Percentiles rank a stretch among this genome's conserved stretches.
Evolutionary conservation across 2,888 invertebrate genomes (phyloP).

Genomic region (Scrobipalpa costella): DNA sequence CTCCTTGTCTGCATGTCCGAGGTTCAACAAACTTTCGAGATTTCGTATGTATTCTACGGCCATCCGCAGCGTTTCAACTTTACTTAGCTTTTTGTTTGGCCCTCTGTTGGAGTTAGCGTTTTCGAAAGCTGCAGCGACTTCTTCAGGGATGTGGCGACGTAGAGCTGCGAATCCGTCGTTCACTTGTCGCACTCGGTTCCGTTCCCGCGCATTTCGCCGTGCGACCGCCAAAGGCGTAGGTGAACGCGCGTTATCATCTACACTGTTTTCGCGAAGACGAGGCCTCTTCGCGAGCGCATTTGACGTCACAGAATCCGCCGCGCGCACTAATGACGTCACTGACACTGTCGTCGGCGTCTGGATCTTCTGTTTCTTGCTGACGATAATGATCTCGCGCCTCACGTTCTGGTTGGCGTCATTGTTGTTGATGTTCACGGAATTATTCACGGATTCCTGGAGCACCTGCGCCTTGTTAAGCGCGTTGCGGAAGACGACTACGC

Average conservation of each 20-base stretch:
- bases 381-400: conserved; percentile 77
- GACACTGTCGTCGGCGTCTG: conserved; percentile 65
- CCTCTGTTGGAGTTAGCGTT: conserved; percentile 84
- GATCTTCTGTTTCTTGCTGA: conserved; percentile 76
- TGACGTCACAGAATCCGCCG: conserved; percentile 56
- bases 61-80: conserved; percentile 94
- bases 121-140: conserved; percentile 87
- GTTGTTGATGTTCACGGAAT: conserved; percentile 78
- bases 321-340: conserved; percentile 71
- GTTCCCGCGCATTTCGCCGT: conserved; percentile 93
- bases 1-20: conserved; percentile 82
- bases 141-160: conserved; percentile 92
- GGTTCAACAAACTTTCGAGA: conserved; percentile 87
- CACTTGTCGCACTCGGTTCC: conserved; percentile 95
- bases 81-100: conserved; percentile 89
- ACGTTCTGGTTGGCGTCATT: conserved; percentile 62
- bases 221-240: conserved; percentile 92
- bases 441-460: conserved; percentile 84
- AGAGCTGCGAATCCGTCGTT: conserved; percentile 95
- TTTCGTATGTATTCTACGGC: conserved; percentile 95
- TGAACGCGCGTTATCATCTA: conserved; percentile 71
- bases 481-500: conserved; percentile 82
- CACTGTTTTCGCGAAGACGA: conserved; percentile 67
- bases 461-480: conserved; percentile 83
- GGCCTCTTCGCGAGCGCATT: conserved; percentile 61